A percentile compares a stretch with the other conserved stretches of the same genome.
phyloP scores from a whole-genome alignment of 2,888 invertebrate species.

The Coenonympha glycerion region DNA sequence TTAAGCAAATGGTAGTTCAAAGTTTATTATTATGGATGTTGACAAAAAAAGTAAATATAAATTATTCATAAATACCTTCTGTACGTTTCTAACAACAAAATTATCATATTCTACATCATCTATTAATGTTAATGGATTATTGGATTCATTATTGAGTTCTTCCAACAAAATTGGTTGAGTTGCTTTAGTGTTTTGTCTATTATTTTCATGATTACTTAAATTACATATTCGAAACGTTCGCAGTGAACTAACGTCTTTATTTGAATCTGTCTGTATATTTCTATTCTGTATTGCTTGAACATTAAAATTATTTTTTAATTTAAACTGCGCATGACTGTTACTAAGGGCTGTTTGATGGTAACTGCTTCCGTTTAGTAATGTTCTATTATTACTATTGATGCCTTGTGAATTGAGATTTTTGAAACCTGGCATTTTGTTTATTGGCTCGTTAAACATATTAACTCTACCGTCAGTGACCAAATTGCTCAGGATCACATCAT shows the following conservation, averaged over 20 bases:
- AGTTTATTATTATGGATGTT: too few species aligned
- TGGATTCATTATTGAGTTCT: background rate
- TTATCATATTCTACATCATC: slow-evolving; percentile 5
- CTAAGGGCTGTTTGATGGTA: too few species aligned
- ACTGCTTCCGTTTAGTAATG: too few species aligned
- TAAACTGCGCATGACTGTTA: background rate
- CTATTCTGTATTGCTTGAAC: background rate
- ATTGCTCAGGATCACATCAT: background rate
- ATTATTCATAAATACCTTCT: too few species aligned
- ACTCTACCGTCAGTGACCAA: slow-evolving; percentile 10
- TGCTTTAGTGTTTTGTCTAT: too few species aligned
- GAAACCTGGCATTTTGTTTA: background rate
- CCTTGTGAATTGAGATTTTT: background rate
- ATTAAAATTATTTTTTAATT: background rate
- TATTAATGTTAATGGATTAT: background rate
- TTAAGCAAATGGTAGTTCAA: too few species aligned
- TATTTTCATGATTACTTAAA: too few species aligned
- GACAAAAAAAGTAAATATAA: too few species aligned
- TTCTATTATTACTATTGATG: too few species aligned
- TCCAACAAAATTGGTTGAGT: too few species aligned
- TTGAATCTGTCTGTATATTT: background rate
- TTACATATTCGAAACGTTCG: too few species aligned
- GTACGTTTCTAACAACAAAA: background rate
- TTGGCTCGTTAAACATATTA: slow-evolving; percentile 2
- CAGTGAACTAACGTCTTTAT: too few species aligned